phyloP scores from a whole-genome alignment of 2,113 vertebrate species.

The Odontophorus gujanensis region DNA sequence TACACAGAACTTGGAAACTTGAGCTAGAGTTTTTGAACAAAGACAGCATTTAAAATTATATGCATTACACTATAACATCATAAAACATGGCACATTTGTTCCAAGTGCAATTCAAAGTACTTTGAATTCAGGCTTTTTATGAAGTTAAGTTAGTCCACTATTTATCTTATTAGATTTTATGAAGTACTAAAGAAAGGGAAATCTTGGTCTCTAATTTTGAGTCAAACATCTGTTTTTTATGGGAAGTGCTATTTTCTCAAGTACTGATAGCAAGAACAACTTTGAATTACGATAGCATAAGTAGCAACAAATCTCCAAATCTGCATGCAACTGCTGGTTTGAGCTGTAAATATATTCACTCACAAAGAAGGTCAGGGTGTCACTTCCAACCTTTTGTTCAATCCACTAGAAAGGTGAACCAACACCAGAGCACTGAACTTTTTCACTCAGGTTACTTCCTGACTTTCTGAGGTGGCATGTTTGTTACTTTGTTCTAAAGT shows the following conservation, averaged over 20 bases:
- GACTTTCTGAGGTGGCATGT: neutral
- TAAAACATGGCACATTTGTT: neutral
- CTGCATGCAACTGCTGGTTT: neutral
- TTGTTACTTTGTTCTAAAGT: neutral
- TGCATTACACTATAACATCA: accelerated
- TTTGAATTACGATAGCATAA: neutral
- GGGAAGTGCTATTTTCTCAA: neutral
- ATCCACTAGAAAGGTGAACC: neutral
- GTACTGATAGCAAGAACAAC: neutral
- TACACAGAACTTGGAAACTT: neutral
- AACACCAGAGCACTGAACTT: neutral
- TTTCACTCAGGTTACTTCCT: neutral
- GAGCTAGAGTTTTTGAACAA: neutral
- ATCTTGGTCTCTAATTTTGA: neutral
- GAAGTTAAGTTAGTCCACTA: neutral
- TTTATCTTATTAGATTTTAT: neutral
- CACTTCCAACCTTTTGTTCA: neutral
- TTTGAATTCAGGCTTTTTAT: neutral
- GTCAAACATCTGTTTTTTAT: neutral
- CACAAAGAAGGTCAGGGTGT: neutral
- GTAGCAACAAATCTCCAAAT: neutral
- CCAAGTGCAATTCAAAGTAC: neutral
- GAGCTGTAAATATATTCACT: neutral
- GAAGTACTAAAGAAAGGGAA: neutral
- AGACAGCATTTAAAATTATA: neutral